Evolutionary conservation across 2,888 invertebrate genomes (phyloP).

Genomic region (Meteorus colon): DNA sequence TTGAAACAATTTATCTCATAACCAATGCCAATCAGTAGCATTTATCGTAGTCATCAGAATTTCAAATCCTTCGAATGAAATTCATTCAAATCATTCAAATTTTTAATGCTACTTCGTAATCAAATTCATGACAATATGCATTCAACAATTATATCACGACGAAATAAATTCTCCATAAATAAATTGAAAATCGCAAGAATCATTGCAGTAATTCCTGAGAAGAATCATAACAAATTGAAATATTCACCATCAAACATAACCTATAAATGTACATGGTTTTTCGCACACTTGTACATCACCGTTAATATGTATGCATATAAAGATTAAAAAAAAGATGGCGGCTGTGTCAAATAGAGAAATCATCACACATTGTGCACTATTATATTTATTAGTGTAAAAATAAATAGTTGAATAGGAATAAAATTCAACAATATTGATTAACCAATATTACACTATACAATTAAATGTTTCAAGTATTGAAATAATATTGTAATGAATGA

Average conservation of each 20-base stretch:
- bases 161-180: not conserved
- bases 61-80: too few relatives aligned
- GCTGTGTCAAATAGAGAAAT: slow-evolving; percentile 50
- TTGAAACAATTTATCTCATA: too few relatives aligned
- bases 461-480: not conserved
- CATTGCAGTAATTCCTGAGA: not conserved
- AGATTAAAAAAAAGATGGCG: slow-evolving; percentile 60
- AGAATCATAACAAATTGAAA: not conserved
- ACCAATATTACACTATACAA: not conserved
- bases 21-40: too few relatives aligned
- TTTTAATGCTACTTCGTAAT: too few relatives aligned
- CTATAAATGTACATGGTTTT: not conserved
- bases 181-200: too few relatives aligned
- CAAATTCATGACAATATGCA: not conserved
- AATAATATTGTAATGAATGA: not conserved
- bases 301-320: slow-evolving; percentile 10
- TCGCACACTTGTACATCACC: not conserved
- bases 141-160: not conserved
- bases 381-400: slow-evolving; percentile 1
- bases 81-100: too few relatives aligned
- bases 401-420: not conserved
- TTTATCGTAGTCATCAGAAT: too few relatives aligned
- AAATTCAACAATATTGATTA: not conserved
- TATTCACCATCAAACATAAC: not conserved
- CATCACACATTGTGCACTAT: slow-evolving; percentile 38